Conservation (phyloP, 2,888 invertebrate species). For the Hecatera dysodea region DNA sequence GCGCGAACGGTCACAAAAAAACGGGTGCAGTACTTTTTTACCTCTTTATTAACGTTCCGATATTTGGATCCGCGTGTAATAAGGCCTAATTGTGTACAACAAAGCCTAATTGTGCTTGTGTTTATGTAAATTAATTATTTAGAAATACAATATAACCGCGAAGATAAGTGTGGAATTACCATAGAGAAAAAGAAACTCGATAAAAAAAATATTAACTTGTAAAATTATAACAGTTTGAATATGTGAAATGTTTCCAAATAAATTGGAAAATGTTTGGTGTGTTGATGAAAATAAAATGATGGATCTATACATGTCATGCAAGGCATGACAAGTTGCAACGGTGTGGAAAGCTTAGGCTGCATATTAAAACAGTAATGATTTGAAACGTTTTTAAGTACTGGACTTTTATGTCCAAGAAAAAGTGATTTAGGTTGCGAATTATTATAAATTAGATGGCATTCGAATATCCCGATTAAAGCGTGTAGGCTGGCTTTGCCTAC, state of each 20-base stretch:
- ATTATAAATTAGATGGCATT: background rate
- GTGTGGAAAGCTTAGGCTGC: slow-evolving; percentile 5
- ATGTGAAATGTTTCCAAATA: background rate
- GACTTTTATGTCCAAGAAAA: background rate
- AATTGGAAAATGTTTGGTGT: background rate
- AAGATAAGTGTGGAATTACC: background rate
- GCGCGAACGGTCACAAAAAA: no score
- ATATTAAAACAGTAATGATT: background rate
- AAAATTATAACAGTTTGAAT: background rate
- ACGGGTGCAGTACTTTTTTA: background rate
- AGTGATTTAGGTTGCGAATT: background rate
- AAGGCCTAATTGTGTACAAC: background rate
- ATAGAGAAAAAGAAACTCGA: background rate
- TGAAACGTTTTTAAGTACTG: slow-evolving; percentile 14
- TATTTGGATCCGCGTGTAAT: background rate
- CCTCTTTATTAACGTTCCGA: background rate
- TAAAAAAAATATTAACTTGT: background rate
- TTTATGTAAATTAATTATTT: background rate
- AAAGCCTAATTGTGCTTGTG: slow-evolving; percentile 1
- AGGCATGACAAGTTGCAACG: no score
- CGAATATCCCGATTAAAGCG: background rate
- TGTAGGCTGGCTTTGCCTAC: background rate
- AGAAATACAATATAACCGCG: background rate
- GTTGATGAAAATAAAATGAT: background rate
- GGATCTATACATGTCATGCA: background rate